These are phyloP conservation scores for Pammene aurita DNA, from an alignment of 2,888 invertebrate species.

Conservation along the genomic window DNA sequence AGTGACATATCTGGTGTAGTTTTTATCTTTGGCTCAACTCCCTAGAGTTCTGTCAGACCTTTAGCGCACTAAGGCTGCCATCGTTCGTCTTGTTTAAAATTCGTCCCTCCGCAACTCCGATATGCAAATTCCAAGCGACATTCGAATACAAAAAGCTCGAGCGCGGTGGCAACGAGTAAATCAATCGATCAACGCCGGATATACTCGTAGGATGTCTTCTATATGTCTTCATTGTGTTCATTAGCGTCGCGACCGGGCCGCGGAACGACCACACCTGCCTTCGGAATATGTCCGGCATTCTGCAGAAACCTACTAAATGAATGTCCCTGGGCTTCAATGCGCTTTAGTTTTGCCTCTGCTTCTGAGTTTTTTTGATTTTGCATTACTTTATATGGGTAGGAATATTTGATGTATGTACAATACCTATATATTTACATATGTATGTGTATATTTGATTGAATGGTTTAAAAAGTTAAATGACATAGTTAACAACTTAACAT, in stretches of 20 bases:
- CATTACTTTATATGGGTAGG: too few species aligned
- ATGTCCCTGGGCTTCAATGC: conserved; percentile 50
- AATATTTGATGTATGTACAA: too few species aligned
- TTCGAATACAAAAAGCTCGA: conserved; percentile 83
- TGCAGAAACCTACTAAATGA: conserved; percentile 66
- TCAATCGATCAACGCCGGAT: conserved; percentile 84
- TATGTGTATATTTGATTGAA: background rate
- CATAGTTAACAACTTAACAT: too few species aligned
- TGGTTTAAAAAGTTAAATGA: background rate
- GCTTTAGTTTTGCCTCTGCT: conserved; percentile 3
- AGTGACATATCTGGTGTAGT: background rate
- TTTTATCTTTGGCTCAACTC: background rate
- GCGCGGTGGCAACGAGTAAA: conserved; percentile 82
- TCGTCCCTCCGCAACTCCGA: conserved; percentile 73
- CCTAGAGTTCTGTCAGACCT: conserved; percentile 18
- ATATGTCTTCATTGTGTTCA: conserved; percentile 84
- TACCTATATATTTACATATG: too few species aligned
- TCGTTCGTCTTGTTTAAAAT: conserved; percentile 75
- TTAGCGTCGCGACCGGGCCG: conserved; percentile 68
- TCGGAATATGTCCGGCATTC: conserved; percentile 68
- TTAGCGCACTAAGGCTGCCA: conserved; percentile 66
- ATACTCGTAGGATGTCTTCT: conserved; percentile 66
- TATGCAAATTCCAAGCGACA: conserved; percentile 80
- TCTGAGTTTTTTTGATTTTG: background rate
- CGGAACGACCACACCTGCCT: conserved; percentile 74